phyloP scores from a whole-genome alignment of 2,113 vertebrate genomes.

The Tragelaphus scriptus region DNA sequence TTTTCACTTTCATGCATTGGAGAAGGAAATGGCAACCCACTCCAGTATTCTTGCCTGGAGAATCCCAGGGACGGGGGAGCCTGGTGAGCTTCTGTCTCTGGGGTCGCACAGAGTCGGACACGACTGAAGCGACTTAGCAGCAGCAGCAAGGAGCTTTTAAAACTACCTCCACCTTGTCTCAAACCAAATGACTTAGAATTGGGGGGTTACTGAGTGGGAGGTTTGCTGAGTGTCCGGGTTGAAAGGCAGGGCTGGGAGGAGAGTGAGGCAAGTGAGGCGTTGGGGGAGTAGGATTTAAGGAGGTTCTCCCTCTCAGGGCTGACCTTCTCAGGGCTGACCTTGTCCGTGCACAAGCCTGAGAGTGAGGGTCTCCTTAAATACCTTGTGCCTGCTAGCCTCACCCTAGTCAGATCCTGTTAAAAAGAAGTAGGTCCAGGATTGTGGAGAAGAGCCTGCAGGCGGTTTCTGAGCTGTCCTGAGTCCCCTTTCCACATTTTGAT shows the following conservation, averaged over 20 bases:
- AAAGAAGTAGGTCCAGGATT: not conserved
- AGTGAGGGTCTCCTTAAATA: not conserved
- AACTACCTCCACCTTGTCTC: not conserved
- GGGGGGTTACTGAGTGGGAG: not conserved
- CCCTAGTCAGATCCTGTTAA: not conserved
- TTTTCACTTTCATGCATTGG: no score
- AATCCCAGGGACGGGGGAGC: no score
- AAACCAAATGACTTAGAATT: not conserved
- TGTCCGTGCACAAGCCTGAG: not conserved
- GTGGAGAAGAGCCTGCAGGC: not conserved
- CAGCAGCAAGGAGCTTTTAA: not conserved
- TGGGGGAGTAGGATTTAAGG: not conserved
- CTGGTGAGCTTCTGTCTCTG: no score
- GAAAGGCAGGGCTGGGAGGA: not conserved
- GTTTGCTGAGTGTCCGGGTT: not conserved
- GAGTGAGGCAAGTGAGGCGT: not conserved
- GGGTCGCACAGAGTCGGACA: no score
- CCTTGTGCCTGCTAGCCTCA: not conserved
- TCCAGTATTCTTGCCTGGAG: no score
- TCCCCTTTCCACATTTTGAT: not conserved
- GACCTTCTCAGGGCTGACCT: not conserved
- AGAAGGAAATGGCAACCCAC: no score
- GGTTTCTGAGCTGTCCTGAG: not conserved
- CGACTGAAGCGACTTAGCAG: no score
- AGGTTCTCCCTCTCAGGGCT: not conserved